phyloP scores from a whole-genome alignment of 1,140 invertebrate genomes.

The Hyposmocoma kahamanoa region DNA sequence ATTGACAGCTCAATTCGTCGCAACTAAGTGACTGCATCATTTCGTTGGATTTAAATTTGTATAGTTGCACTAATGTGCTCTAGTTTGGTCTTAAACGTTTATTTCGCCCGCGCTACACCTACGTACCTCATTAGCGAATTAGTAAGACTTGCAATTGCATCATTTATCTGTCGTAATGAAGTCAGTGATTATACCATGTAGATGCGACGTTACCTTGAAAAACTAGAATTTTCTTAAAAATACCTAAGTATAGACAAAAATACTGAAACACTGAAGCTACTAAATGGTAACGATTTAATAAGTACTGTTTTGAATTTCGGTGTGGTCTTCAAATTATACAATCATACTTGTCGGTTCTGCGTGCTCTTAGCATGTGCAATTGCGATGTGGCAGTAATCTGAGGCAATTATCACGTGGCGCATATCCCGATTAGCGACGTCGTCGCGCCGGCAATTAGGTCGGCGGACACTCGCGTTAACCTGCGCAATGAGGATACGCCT shows the following conservation, averaged over 20 bases:
- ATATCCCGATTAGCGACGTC: constrained; percentile 66
- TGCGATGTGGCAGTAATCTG: constrained; percentile 43
- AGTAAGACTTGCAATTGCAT: constrained; percentile 59
- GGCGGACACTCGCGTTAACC: constrained; percentile 67
- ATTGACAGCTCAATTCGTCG: too few species aligned
- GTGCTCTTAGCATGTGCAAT: not conserved
- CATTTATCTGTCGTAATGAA: constrained; percentile 51
- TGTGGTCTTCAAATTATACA: too few species aligned
- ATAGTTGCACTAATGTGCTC: not conserved
- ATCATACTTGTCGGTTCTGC: constrained; percentile 24
- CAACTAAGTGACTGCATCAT: constrained; percentile 17
- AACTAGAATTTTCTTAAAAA: too few species aligned
- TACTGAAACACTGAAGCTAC: too few species aligned
- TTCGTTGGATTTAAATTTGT: constrained; percentile 31
- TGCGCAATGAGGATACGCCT: constrained; percentile 69
- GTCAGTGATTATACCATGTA: constrained; percentile 31
- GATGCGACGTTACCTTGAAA: constrained; percentile 29
- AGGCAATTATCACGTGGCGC: constrained; percentile 67
- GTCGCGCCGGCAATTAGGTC: constrained; percentile 66
- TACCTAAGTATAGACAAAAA: too few species aligned
- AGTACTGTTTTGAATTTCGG: too few species aligned
- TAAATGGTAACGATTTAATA: too few species aligned
- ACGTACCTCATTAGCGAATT: constrained; percentile 70
- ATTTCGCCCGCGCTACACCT: constrained; percentile 68
- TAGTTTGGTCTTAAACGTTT: constrained; percentile 40